These are phyloP conservation scores for Troides oblongomaculatus DNA, from an alignment of 2,888 invertebrate species.

Conservation along the genomic window DNA sequence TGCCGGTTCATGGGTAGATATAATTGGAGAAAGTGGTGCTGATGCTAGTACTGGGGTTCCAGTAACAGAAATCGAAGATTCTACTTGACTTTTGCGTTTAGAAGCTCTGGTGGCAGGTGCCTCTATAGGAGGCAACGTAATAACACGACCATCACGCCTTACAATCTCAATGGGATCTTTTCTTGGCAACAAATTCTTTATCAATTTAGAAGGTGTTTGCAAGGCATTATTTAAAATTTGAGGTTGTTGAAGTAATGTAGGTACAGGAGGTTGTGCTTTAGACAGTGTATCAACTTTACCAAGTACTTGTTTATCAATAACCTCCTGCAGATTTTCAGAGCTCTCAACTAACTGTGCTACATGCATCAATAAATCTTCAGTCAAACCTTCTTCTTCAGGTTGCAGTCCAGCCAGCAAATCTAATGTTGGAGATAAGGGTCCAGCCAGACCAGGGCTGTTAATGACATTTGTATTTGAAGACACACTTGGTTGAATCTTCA, in stretches of 20 bases:
- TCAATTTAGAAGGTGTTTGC: conserved; percentile 38
- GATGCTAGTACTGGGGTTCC: conserved; percentile 39
- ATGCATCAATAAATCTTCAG: conserved; percentile 86
- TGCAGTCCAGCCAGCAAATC: conserved; percentile 80
- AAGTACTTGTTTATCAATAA: conserved; percentile 84
- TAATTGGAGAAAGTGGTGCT: conserved; percentile 39
- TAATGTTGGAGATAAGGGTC: conserved; percentile 80
- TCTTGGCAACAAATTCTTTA: conserved; percentile 50
- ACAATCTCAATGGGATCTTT: conserved; percentile 86
- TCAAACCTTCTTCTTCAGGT: conserved; percentile 83
- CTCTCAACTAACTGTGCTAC: conserved; percentile 87
- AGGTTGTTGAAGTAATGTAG: conserved; percentile 37
- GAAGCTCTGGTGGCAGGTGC: conserved; percentile 90
- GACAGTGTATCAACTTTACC: conserved; percentile 67
- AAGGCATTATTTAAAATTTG: conserved; percentile 15
- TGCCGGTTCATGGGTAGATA: conserved; percentile 51
- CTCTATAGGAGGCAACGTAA: conserved; percentile 90
- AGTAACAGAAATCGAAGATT: conserved; percentile 40
- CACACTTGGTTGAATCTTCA: conserved; percentile 56
- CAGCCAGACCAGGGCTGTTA: conserved; percentile 73
- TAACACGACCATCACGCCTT: conserved; percentile 86
- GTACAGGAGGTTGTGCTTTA: conserved; percentile 42
- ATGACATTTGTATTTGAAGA: conserved; percentile 54
- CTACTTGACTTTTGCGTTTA: conserved; percentile 80
- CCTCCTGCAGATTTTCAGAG: conserved; percentile 84